Conservation (phyloP, 2,797 vertebrate genomes). For the Dallia pectoralis region DNA sequence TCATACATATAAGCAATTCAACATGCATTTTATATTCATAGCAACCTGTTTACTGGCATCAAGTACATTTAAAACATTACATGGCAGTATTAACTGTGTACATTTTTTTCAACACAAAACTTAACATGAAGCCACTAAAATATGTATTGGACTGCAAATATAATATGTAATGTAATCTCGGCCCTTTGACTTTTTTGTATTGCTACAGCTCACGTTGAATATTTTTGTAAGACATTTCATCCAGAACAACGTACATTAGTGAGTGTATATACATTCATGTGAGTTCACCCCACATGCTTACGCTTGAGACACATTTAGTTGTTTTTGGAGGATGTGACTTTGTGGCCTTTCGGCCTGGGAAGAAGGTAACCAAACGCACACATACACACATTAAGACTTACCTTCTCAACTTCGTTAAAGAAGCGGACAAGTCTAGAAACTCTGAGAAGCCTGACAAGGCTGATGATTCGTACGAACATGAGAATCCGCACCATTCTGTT, state of each 20-base stretch:
- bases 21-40: too few relatives aligned
- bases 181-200: not conserved
- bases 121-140: not conserved
- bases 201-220: not conserved
- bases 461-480: constrained; percentile 79
- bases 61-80: too few relatives aligned
- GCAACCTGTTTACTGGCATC: too few relatives aligned
- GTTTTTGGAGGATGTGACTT: not conserved
- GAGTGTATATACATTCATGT: too few relatives aligned
- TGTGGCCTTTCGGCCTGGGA: not conserved
- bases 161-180: not conserved
- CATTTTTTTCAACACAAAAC: too few relatives aligned
- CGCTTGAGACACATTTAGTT: too few relatives aligned
- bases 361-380: too few relatives aligned
- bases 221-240: too few relatives aligned
- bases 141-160: not conserved
- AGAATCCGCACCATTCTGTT: constrained; percentile 77
- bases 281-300: too few relatives aligned
- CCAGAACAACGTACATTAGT: too few relatives aligned
- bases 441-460: constrained; percentile 72
- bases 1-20: too few relatives aligned
- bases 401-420: constrained; percentile 80
- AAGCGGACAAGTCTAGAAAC: constrained; percentile 75
- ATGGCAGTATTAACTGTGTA: too few relatives aligned
- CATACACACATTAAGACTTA: constrained; percentile 44